Conservation (phyloP, 92 coral and sea anemone genomes). For the Actinernus sp. region DNA sequence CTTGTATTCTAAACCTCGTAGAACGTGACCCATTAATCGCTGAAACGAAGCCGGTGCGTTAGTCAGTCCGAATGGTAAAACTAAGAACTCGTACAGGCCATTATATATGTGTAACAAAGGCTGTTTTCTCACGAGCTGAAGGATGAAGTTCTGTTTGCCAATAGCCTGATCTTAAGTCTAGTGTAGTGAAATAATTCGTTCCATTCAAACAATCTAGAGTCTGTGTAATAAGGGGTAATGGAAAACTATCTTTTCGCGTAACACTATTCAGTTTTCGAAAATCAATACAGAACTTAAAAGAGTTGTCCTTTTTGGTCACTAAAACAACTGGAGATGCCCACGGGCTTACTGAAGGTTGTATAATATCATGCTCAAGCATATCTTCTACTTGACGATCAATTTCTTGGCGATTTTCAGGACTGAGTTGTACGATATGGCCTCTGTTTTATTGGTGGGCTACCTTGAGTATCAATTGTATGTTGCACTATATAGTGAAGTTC, state of each 20-base stretch:
- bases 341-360: conserved; percentile 33
- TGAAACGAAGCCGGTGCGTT: conserved; percentile 49
- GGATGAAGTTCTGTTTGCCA: conserved; percentile 17
- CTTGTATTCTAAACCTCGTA: conserved; percentile 29
- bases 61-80: conserved; percentile 48
- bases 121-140: conserved; percentile 31
- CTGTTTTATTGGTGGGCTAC: conserved; percentile 22
- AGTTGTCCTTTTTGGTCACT: conserved; percentile 37
- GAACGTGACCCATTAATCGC: conserved; percentile 42
- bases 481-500: conserved; percentile 4
- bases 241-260: conserved; percentile 22
- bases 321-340: conserved; percentile 58
- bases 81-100: conserved; percentile 52
- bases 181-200: no score
- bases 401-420: conserved; percentile 27
- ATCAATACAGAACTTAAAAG: conserved; percentile 42
- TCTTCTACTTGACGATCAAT: conserved; percentile 44
- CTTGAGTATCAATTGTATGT: conserved; percentile 27
- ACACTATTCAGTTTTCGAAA: conserved; percentile 32
- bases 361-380: conserved; percentile 27
- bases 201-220: conserved; percentile 37
- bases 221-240: no score
- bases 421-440: conserved; percentile 50
- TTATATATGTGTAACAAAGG: conserved; percentile 44
- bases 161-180: no score